These are phyloP conservation scores for Hassar affinis DNA, from an alignment of 2,113 vertebrate species.

Conservation along the genomic window DNA sequence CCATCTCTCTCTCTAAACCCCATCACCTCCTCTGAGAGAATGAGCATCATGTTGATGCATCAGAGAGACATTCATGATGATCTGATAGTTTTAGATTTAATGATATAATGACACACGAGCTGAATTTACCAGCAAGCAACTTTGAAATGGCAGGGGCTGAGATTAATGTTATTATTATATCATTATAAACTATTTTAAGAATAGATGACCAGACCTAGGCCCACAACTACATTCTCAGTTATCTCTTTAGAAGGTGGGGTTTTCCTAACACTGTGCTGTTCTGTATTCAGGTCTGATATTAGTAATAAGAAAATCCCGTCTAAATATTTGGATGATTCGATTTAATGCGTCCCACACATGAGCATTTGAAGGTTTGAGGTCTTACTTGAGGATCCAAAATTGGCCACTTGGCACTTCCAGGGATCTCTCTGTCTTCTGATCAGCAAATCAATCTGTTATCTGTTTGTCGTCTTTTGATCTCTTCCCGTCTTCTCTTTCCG, in stretches of 20 bases:
- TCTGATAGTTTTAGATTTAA: background rate
- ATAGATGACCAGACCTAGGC: background rate
- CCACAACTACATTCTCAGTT: background rate
- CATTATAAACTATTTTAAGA: background rate
- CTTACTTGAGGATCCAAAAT: background rate
- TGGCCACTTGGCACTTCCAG: background rate
- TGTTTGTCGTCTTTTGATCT: background rate
- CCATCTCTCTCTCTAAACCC: background rate
- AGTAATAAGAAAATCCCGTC: background rate
- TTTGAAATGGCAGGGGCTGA: background rate
- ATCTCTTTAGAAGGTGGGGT: background rate
- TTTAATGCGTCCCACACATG: background rate
- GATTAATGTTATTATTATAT: background rate
- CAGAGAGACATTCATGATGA: background rate
- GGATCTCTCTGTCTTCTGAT: background rate
- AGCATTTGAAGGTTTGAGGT: background rate
- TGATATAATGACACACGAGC: background rate
- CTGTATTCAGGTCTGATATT: background rate
- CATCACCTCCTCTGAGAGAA: background rate
- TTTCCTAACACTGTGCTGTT: background rate
- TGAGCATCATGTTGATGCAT: background rate
- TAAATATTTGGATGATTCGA: background rate
- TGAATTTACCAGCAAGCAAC: background rate
- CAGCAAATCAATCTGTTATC: background rate
- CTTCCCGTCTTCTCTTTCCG: background rate